phyloP scores from a whole-genome alignment of 2,113 vertebrate genomes.

The Miniopterus natalensis region DNA sequence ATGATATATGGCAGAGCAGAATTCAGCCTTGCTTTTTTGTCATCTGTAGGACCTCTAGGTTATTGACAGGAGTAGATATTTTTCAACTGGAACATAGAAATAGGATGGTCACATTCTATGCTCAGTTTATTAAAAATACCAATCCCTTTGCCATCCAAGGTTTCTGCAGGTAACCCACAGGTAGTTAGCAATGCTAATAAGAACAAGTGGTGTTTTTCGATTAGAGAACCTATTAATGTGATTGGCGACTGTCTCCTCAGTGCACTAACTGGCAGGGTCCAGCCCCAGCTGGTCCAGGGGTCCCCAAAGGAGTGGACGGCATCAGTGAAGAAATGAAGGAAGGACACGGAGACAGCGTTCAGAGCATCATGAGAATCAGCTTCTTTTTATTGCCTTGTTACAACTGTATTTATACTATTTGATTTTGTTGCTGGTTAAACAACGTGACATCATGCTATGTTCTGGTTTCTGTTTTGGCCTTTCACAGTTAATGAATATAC shows the following conservation, averaged over 20 bases:
- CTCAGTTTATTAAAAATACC: slow-evolving; percentile 12
- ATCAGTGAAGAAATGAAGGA: too few relatives aligned
- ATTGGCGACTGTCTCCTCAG: not conserved
- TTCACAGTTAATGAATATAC: too few relatives aligned
- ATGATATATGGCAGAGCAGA: slow-evolving; percentile 31
- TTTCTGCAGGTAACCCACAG: not conserved
- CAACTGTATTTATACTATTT: too few relatives aligned
- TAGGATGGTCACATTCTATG: not conserved
- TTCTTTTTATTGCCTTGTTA: too few relatives aligned
- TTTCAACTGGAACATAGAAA: slow-evolving; percentile 71
- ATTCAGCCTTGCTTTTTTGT: slow-evolving; percentile 72
- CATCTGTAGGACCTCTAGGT: not conserved
- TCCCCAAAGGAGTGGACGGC: too few relatives aligned
- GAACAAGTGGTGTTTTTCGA: not conserved
- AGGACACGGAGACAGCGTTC: too few relatives aligned
- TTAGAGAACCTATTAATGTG: not conserved
- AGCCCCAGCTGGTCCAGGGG: too few relatives aligned
- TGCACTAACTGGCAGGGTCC: not conserved
- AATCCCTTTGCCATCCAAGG: not conserved
- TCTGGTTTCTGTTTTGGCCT: too few relatives aligned
- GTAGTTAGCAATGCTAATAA: not conserved
- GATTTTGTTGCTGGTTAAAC: too few relatives aligned
- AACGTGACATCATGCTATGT: too few relatives aligned
- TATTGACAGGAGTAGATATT: slow-evolving; percentile 82
- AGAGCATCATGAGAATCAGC: too few relatives aligned